Percentiles rank a stretch among this genome's conserved stretches.
These are phyloP conservation scores for Takifugu flavidus DNA, from an alignment of 2,113 vertebrate genomes.

Conservation along the genomic window DNA sequence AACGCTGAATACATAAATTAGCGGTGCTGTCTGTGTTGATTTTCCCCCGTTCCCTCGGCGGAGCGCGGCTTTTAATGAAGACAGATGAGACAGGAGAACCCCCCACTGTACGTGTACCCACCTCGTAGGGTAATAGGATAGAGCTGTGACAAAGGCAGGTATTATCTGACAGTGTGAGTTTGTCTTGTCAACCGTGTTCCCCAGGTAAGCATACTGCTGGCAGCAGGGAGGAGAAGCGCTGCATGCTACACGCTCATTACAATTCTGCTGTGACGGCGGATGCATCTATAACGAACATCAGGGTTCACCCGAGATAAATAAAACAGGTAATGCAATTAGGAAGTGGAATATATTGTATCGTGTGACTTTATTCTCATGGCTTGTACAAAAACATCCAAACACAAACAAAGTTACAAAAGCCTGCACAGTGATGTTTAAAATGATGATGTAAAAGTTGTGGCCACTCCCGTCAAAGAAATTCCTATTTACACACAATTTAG, in stretches of 20 bases:
- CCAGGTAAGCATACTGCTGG: slow-evolving; percentile 45
- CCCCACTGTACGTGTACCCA: slow-evolving; percentile 57
- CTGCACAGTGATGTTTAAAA: slow-evolving; percentile 13
- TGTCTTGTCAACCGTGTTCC: slow-evolving; percentile 59
- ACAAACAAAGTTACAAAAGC: slow-evolving; percentile 8
- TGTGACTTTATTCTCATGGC: slow-evolving; percentile 51
- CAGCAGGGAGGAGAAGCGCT: slow-evolving; percentile 44
- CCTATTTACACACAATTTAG: slow-evolving; percentile 10
- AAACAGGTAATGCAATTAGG: slow-evolving; percentile 41
- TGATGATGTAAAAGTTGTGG: slow-evolving; percentile 8
- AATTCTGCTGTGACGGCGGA: slow-evolving; percentile 37
- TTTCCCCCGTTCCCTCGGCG: slow-evolving; percentile 64
- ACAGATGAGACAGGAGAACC: slow-evolving; percentile 68
- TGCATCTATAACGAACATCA: slow-evolving; percentile 39
- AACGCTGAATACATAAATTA: slow-evolving; percentile 76
- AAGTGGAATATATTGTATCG: slow-evolving; percentile 21
- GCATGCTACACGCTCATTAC: slow-evolving; percentile 51
- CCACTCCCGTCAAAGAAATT: slow-evolving; percentile 2
- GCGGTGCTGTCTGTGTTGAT: slow-evolving; percentile 71
- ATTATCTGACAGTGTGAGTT: slow-evolving; percentile 62
- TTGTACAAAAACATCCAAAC: slow-evolving; percentile 44
- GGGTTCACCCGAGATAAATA: slow-evolving; percentile 34
- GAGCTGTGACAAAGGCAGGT: slow-evolving; percentile 64
- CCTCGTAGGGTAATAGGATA: slow-evolving; percentile 58
- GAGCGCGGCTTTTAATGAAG: slow-evolving; percentile 71